Evolutionary conservation across 2,888 invertebrate species (phyloP), one percentile per base, ranked within the genome.

Genomic region (Habroteleia sp.): DNA sequence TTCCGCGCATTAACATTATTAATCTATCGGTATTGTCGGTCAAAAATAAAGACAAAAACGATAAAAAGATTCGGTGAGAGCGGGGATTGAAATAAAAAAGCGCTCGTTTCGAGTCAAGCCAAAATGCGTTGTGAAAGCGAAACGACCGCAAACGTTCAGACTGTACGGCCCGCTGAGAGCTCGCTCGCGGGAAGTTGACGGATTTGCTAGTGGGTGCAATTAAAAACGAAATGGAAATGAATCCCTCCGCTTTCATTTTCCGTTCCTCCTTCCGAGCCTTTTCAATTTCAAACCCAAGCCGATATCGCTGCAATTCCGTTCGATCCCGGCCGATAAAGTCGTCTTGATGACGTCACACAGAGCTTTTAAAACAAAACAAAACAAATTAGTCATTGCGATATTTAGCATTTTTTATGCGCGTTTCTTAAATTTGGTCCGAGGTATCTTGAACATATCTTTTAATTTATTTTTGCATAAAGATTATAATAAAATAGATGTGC

Each of bases 181-280:
- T 48, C 41, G 54, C 71, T 56, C 76, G 73, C 71, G 72, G 68
- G 46, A 69, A 60, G 54, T 63, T 56, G 35, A 65, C 58, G 46
- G 65, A 73, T 66, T 31, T 44, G 73, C 60, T 66, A 56, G 52
- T 60, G 66, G 65, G 73, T 41, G 60, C 73, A 73, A 73, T 73
- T 74, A 74, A 62, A 74, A 68, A 54, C 62, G 16, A 68, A 74
- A 74, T 74, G 66, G 76, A 74, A 72, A 73, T 74, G 79, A 66
- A 66, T 56, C 44, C 20, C 39, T 44, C 13, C 31, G 31, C 23
- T 39, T 48, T 37, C 41, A 41, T 60, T 58, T 44, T 8, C 35
- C 42, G 16, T 5, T 5, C 16, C 39, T 44, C 27, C 44, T 14
- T 35, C 23, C 25, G 13, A 33, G 8, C 44, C 23, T 16, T 23